Conservation (phyloP, 2,797 vertebrate species). For the Mormyrops attenuatus region DNA sequence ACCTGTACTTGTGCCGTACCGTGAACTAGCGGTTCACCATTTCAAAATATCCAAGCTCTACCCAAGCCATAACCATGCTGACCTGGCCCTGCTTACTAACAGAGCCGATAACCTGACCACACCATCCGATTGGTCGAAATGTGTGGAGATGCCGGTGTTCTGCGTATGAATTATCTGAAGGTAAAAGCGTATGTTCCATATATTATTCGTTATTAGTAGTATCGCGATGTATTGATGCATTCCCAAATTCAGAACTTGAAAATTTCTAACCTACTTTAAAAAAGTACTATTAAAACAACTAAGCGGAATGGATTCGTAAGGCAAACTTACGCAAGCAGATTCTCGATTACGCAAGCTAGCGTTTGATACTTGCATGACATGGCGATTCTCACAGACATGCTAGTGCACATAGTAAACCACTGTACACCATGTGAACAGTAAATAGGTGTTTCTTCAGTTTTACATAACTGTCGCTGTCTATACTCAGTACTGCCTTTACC, state of each 20-base stretch:
- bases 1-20: background rate
- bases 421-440: background rate
- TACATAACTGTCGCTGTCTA: background rate
- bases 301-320: background rate
- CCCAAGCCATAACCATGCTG: background rate
- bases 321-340: background rate
- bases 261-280: background rate
- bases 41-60: background rate
- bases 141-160: background rate
- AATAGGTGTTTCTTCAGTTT: background rate
- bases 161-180: background rate
- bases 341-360: background rate
- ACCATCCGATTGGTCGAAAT: background rate
- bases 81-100: background rate
- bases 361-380: background rate
- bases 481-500: background rate
- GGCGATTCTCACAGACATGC: background rate
- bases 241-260: background rate
- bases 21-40: background rate
- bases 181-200: background rate
- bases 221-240: background rate
- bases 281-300: background rate
- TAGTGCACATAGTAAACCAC: background rate
- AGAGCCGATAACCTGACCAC: background rate
- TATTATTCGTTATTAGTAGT: background rate